These are phyloP conservation scores for Neuroterus valhalla DNA, from an alignment of 1,140 invertebrate genomes.

Conservation along the genomic window DNA sequence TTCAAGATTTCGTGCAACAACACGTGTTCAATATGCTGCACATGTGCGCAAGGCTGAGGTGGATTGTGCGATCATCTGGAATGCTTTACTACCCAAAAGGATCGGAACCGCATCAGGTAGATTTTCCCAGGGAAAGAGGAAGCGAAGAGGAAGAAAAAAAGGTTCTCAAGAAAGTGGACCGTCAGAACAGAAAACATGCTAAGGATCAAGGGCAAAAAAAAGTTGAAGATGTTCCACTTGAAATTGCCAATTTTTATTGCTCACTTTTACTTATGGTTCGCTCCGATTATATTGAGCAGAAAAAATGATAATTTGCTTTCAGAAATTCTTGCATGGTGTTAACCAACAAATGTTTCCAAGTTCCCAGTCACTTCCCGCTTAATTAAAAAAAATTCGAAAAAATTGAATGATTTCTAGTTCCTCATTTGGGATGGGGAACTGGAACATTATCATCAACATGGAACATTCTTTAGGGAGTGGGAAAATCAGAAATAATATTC, in stretches of 20 bases:
- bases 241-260: not conserved
- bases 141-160: slow-evolving; percentile 29
- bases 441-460: too few relatives aligned
- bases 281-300: too few relatives aligned
- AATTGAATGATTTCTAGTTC: too few relatives aligned
- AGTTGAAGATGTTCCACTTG: not conserved
- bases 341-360: too few relatives aligned
- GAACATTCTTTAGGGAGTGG: too few relatives aligned
- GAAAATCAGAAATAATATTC: too few relatives aligned
- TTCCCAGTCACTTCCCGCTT: too few relatives aligned
- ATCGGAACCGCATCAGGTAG: slow-evolving; percentile 50
- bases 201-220: slow-evolving; percentile 1
- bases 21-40: slow-evolving; percentile 53
- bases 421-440: too few relatives aligned
- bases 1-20: slow-evolving; percentile 41
- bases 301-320: too few relatives aligned
- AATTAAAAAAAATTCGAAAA: too few relatives aligned
- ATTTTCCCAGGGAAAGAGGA: slow-evolving; percentile 27
- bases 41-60: slow-evolving; percentile 49
- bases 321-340: too few relatives aligned
- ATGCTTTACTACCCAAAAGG: slow-evolving; percentile 33
- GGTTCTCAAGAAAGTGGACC: slow-evolving; percentile 16
- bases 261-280: not conserved
- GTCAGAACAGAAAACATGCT: not conserved
- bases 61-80: slow-evolving; percentile 35